phyloP scores from a whole-genome alignment of 2,888 invertebrate genomes.

The Pollenia amentaria region DNA sequence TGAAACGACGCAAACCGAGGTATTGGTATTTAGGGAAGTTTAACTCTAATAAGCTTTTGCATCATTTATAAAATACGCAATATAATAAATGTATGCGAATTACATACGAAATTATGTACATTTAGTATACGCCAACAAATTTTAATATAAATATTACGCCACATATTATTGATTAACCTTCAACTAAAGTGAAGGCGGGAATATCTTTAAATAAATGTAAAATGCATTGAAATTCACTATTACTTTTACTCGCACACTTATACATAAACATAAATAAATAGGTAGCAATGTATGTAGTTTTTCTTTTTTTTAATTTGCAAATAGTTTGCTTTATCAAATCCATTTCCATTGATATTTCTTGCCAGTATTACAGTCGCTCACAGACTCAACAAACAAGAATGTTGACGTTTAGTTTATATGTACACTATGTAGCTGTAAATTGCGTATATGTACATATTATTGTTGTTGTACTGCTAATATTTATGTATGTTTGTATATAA shows the following conservation, averaged over 20 bases:
- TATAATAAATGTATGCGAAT: background rate
- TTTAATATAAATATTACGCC: conserved; percentile 8
- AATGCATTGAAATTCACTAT: background rate
- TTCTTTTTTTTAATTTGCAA: conserved; percentile 38
- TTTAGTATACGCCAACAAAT: background rate
- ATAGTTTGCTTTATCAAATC: conserved; percentile 32
- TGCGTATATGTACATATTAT: background rate
- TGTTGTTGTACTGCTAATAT: background rate
- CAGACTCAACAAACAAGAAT: conserved; percentile 2
- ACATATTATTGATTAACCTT: conserved; percentile 7
- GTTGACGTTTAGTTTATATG: background rate
- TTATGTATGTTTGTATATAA: background rate
- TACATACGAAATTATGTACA: no score
- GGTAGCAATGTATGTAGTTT: background rate
- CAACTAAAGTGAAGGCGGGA: background rate
- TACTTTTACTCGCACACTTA: background rate
- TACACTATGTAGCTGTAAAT: conserved; percentile 4
- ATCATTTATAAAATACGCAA: background rate
- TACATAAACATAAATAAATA: background rate
- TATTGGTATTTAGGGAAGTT: no score
- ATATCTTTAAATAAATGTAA: background rate
- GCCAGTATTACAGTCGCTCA: background rate
- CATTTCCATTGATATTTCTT: conserved; percentile 32
- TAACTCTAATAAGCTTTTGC: no score
- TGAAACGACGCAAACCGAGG: no score